Conservation (phyloP, 1,140 invertebrate genomes). For the Sminthurinus signatus region DNA sequence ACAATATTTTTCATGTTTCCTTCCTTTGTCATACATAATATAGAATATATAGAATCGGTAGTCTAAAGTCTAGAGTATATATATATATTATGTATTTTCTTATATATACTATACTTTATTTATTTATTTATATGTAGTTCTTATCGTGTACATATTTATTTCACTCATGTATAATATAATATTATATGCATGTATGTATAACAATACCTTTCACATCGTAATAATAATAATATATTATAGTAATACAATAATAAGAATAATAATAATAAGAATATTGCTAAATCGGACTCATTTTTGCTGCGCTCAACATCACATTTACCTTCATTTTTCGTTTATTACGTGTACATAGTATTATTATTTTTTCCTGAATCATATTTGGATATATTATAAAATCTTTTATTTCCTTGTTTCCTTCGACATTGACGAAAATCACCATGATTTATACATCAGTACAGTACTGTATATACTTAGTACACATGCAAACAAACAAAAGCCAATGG, state of each 20-base stretch:
- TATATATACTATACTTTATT: neutral
- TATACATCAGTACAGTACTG: too few species aligned
- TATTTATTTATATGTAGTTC: neutral
- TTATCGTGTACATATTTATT: neutral
- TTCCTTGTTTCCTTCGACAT: too few species aligned
- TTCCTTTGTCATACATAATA: neutral
- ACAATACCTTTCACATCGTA: neutral
- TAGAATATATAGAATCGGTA: neutral
- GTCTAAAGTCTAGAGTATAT: neutral
- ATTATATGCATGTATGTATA: neutral
- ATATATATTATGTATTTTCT: neutral
- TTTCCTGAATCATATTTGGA: too few species aligned
- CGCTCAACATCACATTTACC: conserved; percentile 6
- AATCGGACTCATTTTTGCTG: conserved; percentile 18
- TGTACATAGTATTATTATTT: too few species aligned
- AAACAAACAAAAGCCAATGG: too few species aligned
- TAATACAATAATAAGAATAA: neutral
- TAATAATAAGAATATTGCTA: conserved; percentile 16
- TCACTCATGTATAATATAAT: neutral
- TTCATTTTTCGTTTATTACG: too few species aligned
- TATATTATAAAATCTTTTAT: too few species aligned
- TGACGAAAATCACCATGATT: too few species aligned
- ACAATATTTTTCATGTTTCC: neutral
- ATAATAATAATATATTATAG: neutral
- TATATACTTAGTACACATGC: too few species aligned